A percentile compares a stretch with the other conserved stretches of the same genome.
phyloP scores from a whole-genome alignment of 2,797 vertebrate species.

The Notolabrus celidotus region DNA sequence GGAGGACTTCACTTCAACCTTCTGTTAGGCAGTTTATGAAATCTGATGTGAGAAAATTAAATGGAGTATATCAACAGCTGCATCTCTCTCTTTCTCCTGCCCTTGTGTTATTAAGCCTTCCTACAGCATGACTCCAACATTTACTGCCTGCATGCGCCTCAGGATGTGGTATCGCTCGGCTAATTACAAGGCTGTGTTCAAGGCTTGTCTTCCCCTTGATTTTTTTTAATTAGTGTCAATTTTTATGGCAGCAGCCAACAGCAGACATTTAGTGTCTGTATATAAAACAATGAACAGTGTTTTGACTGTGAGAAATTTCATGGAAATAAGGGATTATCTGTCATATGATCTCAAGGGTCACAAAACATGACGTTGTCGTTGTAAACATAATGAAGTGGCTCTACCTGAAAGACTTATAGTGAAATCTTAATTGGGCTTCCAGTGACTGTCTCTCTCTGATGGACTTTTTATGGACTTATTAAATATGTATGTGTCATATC shows the following conservation, averaged over 20 bases:
- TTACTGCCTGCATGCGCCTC: conserved; percentile 3
- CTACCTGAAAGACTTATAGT: too few species aligned
- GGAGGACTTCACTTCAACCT: neutral
- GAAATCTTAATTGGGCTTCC: neutral
- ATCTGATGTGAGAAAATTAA: conserved; percentile 35
- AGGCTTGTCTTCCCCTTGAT: neutral
- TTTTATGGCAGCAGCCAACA: neutral
- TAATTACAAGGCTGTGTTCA: conserved; percentile 4
- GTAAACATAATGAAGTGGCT: neutral
- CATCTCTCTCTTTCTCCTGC: neutral
- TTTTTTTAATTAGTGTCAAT: conserved; percentile 4
- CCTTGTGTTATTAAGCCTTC: neutral
- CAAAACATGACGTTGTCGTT: neutral
- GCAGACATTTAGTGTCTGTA: neutral
- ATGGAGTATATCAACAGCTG: neutral
- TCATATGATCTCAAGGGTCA: neutral
- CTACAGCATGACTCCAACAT: neutral
- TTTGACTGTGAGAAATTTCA: neutral
- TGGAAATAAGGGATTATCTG: neutral
- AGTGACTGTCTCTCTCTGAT: neutral
- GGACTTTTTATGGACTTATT: neutral
- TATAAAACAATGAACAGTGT: neutral
- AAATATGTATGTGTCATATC: too few species aligned
- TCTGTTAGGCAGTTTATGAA: conserved; percentile 6
- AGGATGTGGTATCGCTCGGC: conserved; percentile 1